phyloP scores from a whole-genome alignment of 2,113 vertebrate genomes.

The Globicephala melas region DNA sequence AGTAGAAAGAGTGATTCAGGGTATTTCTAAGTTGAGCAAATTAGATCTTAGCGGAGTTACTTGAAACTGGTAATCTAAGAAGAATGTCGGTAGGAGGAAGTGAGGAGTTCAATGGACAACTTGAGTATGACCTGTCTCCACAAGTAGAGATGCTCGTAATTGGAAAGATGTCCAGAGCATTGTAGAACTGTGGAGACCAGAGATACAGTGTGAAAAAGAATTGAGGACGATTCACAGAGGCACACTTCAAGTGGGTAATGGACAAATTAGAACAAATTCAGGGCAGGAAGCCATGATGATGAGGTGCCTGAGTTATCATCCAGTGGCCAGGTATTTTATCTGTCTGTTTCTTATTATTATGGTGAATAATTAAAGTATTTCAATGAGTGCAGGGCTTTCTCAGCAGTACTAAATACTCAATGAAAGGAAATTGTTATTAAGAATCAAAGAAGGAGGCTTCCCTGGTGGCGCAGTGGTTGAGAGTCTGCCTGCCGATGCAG shows the following conservation, averaged over 20 bases:
- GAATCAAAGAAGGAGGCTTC: neutral
- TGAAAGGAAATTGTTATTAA: neutral
- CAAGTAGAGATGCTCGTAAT: neutral
- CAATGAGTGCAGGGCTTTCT: neutral
- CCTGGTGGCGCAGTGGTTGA: too few species aligned
- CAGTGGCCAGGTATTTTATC: neutral
- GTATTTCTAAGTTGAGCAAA: neutral
- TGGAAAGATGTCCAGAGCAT: neutral
- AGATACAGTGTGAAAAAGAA: rapidly evolving
- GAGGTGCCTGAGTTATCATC: neutral
- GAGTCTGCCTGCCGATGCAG: too few species aligned
- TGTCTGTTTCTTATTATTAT: neutral
- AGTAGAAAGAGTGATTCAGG: neutral
- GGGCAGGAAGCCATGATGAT: neutral
- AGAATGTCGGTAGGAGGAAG: neutral
- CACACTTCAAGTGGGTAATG: neutral
- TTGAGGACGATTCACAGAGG: neutral
- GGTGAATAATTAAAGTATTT: neutral
- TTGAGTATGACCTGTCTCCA: neutral
- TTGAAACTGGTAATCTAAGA: neutral
- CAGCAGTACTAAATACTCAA: neutral
- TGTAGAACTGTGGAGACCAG: neutral
- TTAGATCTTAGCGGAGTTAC: neutral
- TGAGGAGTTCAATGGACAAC: neutral
- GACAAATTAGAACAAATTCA: neutral